Evolutionary conservation across 2,888 invertebrate genomes (phyloP), one percentile per base, ranked within the genome.

Genomic region (Smittia aterrima): DNA sequence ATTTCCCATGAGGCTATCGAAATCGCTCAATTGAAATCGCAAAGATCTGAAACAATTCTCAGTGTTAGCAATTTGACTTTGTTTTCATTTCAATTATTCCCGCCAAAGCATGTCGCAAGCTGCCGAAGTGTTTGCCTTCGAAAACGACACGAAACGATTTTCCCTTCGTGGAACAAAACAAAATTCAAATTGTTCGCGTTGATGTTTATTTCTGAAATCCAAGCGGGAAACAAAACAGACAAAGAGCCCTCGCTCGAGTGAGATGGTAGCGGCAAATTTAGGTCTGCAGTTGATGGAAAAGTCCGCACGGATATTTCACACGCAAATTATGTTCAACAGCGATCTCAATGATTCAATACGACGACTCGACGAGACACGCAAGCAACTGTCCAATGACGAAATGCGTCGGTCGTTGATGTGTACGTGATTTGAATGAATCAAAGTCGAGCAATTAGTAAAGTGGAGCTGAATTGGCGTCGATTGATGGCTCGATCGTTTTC

Each of bases 381-480:
- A 58, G 2, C 58, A 4, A 58, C 11, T n/a, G 58, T 22, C 24
- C 22, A 25, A 64, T 64, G 64, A 64, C n/a, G 64, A 27, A 64
- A 64, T 24, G 13, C 24, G 58, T n/a, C n/a, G n/a, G n/a, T n/a
- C n/a, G 58, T 58, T 13, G 47, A 22, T 18, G 18, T 22, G n/a
- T 20, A 64, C 22, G 27, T 3, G 20, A 64, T 64, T 64, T 64
- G 64, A 25, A 64, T 64, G n/a, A 6, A 16, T 7, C 64, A 16
- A 64, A 64, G 25, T 64, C 25, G 64, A 64, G 64, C 27, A 64
- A 64, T 64, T 64, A 64, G 64, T 16, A n/a, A 25, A 58, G 20
- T 9, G 9, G 27, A 64, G 20, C 20, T 27, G 25, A 24, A 7
- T 64, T 22, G 22, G 3, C 22, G 18, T 4, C n/a, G 1, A 47